Percentiles rank a stretch among this genome's conserved stretches.
Evolutionary conservation across 2,113 vertebrate species (phyloP).

Genomic region (Oplegnathus fasciatus): DNA sequence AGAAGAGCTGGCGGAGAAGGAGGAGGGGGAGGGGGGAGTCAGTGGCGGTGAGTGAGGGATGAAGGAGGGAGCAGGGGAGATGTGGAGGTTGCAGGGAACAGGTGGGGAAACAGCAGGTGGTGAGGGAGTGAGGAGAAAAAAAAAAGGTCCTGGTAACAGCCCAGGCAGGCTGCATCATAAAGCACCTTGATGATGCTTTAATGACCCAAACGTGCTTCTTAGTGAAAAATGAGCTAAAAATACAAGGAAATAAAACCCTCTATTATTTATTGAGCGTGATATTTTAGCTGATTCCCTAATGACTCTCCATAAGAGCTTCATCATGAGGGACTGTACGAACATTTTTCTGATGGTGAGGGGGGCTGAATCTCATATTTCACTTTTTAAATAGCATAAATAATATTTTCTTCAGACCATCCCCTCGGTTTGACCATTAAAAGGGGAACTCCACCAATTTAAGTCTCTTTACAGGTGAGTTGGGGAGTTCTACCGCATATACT

Average conservation of each 20-base stretch:
- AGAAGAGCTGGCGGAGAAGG: conserved; percentile 32
- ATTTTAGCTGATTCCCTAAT: conserved; percentile 19
- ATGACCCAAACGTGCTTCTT: conserved; percentile 36
- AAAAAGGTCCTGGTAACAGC: conserved; percentile 29
- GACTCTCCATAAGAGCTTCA: background rate
- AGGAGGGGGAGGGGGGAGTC: background rate
- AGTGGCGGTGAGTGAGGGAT: conserved; percentile 21
- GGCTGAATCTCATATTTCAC: background rate
- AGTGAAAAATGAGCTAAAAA: conserved; percentile 22
- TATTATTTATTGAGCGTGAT: conserved; percentile 1
- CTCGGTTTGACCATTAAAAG: background rate
- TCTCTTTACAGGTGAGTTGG: background rate
- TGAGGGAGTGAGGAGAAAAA: conserved; percentile 28
- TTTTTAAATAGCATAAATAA: background rate
- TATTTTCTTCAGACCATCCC: background rate
- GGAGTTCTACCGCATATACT: background rate
- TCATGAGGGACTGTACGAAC: background rate
- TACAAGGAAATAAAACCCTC: background rate
- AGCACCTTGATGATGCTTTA: conserved; percentile 57
- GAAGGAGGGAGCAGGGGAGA: conserved; percentile 47
- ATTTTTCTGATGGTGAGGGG: background rate
- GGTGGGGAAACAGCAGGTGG: conserved; percentile 79
- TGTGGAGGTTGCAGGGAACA: conserved; percentile 70
- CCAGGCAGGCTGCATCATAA: conserved; percentile 39
- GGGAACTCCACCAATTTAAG: background rate